Evolutionary conservation across 2,113 vertebrate species (phyloP).

Genomic region (Daboia siamensis): DNA sequence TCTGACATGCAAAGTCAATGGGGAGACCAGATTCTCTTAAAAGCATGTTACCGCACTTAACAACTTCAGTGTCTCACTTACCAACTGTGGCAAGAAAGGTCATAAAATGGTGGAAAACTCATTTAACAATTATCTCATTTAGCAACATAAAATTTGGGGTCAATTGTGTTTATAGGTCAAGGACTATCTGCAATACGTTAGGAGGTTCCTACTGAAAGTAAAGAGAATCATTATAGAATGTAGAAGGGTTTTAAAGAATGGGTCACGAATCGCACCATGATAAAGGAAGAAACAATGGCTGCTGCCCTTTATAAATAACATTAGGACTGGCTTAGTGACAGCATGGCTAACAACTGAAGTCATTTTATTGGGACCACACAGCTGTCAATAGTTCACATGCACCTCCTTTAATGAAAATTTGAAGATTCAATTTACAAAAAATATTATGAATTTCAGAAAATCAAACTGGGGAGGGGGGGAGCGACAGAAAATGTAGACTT

Average conservation of each 20-base stretch:
- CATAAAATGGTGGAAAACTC: background rate
- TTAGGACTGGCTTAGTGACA: background rate
- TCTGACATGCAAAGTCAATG: background rate
- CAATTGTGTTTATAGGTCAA: background rate
- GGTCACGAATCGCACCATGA: background rate
- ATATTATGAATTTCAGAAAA: slow-evolving; percentile 23
- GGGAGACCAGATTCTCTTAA: background rate
- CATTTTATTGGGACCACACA: background rate
- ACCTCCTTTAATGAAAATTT: slow-evolving; percentile 11
- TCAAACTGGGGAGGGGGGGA: slow-evolving; percentile 13
- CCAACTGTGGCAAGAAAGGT: background rate
- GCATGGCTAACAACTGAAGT: background rate
- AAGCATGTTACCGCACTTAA: too few species aligned
- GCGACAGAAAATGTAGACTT: slow-evolving; percentile 23
- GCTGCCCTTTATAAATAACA: background rate
- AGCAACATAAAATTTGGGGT: too few species aligned
- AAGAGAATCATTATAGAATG: background rate
- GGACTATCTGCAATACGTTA: background rate
- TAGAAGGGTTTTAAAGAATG: background rate
- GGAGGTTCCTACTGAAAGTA: background rate
- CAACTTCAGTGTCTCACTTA: background rate
- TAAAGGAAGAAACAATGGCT: background rate
- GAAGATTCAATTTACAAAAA: slow-evolving; percentile 11
- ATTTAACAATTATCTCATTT: background rate
- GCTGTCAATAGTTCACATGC: background rate